Evolutionary conservation across 2,888 invertebrate genomes (phyloP).

Genomic region (Daptonema setosum): DNA sequence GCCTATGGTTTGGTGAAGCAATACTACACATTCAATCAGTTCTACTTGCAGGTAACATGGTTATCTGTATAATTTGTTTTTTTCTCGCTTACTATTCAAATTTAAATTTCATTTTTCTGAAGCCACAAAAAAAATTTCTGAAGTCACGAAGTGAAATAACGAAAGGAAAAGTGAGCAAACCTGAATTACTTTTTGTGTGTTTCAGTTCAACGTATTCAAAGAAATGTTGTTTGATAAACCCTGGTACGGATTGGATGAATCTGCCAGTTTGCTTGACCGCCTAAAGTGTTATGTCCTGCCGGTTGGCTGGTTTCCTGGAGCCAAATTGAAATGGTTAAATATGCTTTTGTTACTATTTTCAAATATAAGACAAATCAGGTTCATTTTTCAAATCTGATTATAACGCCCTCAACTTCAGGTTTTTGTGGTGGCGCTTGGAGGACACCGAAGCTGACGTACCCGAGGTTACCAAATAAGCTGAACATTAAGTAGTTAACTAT

Average conservation of each 20-base stretch:
- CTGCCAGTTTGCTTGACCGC: constrained; percentile 35
- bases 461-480: no score
- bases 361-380: no score
- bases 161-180: no score
- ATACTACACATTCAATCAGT: constrained; percentile 22
- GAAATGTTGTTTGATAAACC: constrained; percentile 44
- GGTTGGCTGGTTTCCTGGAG: constrained; percentile 65
- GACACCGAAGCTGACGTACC: constrained; percentile 21
- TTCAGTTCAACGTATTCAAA: constrained; percentile 50
- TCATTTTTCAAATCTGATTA: no score
- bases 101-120: no score
- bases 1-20: constrained; percentile 1
- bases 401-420: no score
- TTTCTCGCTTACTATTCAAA: no score
- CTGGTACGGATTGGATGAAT: constrained; percentile 27
- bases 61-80: not conserved
- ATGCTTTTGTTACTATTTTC: no score
- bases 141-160: no score
- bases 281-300: constrained; percentile 53
- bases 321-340: constrained; percentile 7
- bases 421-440: constrained; percentile 19
- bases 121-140: no score
- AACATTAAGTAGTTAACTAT: no score
- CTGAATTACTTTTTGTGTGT: no score
- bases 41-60: constrained; percentile 17